Base-by-base conservation (phyloP, 2,113 vertebrate species). In the Halcyon senegalensis region DNA sequence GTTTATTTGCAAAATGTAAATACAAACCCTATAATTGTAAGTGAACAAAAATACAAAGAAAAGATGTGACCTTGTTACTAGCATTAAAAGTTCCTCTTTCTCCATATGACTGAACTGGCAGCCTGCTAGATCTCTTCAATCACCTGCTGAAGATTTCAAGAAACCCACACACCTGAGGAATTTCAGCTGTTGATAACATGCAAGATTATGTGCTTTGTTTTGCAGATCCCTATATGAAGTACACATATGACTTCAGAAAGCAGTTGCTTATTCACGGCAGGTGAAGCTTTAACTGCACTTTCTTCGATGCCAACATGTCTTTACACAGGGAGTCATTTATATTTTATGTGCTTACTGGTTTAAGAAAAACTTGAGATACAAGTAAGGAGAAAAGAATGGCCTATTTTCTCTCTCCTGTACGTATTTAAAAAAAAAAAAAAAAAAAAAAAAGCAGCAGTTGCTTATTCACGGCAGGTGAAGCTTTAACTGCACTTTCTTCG, bases 1-100 rank as follows among this genome's bases (percentile, higher is more conserved):
- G 7, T 30, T 73, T 79, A 39, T 69, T 86, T 96, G 46, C 9
- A 93, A 48, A 72, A 64, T 82, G 58, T 59, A 79, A 88, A 87
- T 23, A 55, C 10, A 75, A 41, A 37, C n/a, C 1, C 6, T 46
- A 5, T 27, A 43, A 56, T 66, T 77, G 46, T 73, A 74, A 53
- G 9, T 78, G 55, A 82, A 67, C 7, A 19, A 5, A 84, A 70
- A 46, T 46, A 56, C 1, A 3, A 74, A 30, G 39, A 80, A 72
- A 77, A 41, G 30, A 31, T 19, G 11, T 41, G 15, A 87, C 46
- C 23, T 91, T 35, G 44, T 74, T 17, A 41, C 13, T 31, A 75
- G 35, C 6, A 56, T 82, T 31, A 37, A 13, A 89, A 67, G 8
- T 79, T 79, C 67, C 6, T 72, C 51, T 82, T 85, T 63, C 3